Conservation (phyloP, 2,113 vertebrate genomes). For the Natator depressus region DNA sequence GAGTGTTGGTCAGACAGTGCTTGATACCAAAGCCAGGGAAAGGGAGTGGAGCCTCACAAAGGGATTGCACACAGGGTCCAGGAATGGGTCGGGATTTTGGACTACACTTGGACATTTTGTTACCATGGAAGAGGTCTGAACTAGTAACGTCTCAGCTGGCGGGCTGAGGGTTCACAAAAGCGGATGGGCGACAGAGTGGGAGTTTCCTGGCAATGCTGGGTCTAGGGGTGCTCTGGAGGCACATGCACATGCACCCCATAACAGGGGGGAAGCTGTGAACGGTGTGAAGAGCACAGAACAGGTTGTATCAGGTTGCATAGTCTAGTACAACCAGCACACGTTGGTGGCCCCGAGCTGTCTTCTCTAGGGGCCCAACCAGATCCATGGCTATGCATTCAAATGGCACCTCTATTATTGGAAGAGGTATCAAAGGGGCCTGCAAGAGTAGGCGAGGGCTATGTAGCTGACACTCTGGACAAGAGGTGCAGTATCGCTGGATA, state of each 20-base stretch:
- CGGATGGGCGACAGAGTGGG: neutral
- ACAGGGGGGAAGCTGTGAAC: neutral
- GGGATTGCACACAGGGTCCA: neutral
- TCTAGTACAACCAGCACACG: too few relatives aligned
- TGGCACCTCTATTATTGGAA: too few relatives aligned
- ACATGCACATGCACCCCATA: rapidly evolving
- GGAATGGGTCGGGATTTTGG: neutral
- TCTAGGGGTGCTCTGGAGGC: neutral
- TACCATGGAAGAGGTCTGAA: neutral
- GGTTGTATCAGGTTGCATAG: neutral
- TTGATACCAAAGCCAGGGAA: neutral
- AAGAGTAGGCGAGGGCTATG: too few relatives aligned
- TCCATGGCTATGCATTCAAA: too few relatives aligned
- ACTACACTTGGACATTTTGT: neutral
- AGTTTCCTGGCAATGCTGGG: neutral
- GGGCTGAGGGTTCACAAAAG: neutral
- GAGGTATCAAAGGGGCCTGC: too few relatives aligned
- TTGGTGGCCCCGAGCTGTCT: too few relatives aligned
- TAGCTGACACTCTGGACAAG: too few relatives aligned
- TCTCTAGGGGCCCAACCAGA: too few relatives aligned
- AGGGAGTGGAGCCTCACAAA: neutral
- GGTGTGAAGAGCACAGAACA: neutral
- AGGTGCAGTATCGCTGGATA: too few relatives aligned
- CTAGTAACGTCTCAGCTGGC: neutral
- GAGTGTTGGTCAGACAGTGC: too few relatives aligned